Evolutionary conservation across 1,140 invertebrate genomes (phyloP), one percentile per base, ranked within the genome.

Genomic region (Wasmannia auropunctata): DNA sequence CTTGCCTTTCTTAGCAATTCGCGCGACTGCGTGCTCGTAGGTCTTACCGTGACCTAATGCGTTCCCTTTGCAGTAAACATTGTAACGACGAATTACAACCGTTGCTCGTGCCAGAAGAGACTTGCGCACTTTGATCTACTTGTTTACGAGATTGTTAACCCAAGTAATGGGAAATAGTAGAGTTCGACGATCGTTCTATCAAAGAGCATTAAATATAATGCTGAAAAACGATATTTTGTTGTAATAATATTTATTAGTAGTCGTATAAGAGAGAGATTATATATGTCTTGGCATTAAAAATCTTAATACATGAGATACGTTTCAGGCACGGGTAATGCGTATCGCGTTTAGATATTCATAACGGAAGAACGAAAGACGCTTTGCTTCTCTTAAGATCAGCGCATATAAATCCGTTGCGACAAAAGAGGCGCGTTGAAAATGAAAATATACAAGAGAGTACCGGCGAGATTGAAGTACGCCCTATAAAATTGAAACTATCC

Each of bases 1-100:
- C 60, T 67, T 25, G 76, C 76, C 60, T 34, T 80, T 80, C 76
- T 80, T 80, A 67, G 31, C 31, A 80, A 62, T 80, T 80, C 14
- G 19, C 28, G 60, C 43, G 43, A 67, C 76, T 67, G 76, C 43
- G 40, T 65, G 76, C 43, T 62, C 60, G 60, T 79, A 79, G n/a
- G 14, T 79, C 76, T 80, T 34, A 28, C 54, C 25, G 14, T 58
- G 63, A 67, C 58, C n/a, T 22, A 34, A 51, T 79, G 60, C 43
- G 43, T 63, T 79, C 14, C 43, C n/a, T 28, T 51, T n/a, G 31
- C 43, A 40, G 60, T 25, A 51, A 67, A 67, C 76, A 80, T 80
- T 67, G 43, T 67, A 51, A 63, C 60, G 76, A 79, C 76, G 22
- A 67, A 67, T 80, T 80, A 67, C 62, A 80, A 37, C 43, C 31